These are phyloP conservation scores for Atethmia centrago DNA, from an alignment of 2,888 invertebrate species.

Conservation along the genomic window DNA sequence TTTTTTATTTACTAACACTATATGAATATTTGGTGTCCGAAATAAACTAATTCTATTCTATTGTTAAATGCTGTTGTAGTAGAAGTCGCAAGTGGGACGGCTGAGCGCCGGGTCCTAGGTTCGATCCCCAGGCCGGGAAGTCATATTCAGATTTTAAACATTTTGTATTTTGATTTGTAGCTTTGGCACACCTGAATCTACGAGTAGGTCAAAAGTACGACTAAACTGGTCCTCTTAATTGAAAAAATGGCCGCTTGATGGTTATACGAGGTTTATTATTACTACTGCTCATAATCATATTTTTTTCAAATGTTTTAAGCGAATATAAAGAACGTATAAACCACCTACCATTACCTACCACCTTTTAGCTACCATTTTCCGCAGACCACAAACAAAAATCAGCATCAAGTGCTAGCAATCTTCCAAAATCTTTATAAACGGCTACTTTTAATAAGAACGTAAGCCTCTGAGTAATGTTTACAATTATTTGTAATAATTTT, in stretches of 20 bases:
- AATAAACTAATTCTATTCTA: no score
- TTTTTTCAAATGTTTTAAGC: background rate
- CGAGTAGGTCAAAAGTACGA: background rate
- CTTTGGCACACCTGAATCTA: no score
- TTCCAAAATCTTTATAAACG: background rate
- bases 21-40: no score
- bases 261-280: background rate
- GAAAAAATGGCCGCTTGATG: background rate
- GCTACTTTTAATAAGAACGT: conserved; percentile 26
- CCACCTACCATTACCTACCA: no score
- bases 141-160: background rate
- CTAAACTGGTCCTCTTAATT: background rate
- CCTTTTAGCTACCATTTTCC: no score
- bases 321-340: background rate
- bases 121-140: background rate
- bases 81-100: background rate
- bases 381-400: background rate
- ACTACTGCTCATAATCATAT: no score
- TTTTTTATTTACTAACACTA: no score
- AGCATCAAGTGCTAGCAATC: background rate
- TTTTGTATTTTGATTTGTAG: background rate
- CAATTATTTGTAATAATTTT: conserved; percentile 44
- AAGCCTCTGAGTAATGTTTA: conserved; percentile 35
- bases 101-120: background rate
- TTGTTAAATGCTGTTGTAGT: background rate